These are phyloP conservation scores for Anolis sagrei DNA, from an alignment of 2,113 vertebrate genomes.

Conservation along the genomic window DNA sequence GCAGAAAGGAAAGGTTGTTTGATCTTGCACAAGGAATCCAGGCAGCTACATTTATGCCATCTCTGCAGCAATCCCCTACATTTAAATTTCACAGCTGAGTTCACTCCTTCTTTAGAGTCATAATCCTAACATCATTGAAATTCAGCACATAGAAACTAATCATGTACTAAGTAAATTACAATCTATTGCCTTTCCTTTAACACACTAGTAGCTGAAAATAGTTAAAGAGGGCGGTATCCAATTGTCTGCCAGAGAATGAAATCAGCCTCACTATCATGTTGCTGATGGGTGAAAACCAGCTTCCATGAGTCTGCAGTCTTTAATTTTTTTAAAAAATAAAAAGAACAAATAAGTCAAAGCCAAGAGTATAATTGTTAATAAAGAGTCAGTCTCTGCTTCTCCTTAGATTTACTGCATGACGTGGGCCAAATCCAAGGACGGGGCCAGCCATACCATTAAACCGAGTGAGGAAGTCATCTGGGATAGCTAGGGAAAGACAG, in stretches of 20 bases:
- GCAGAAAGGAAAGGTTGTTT: background rate
- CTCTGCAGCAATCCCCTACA: background rate
- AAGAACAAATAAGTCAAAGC: background rate
- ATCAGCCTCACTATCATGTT: background rate
- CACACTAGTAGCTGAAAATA: background rate
- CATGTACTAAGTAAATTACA: fast-evolving
- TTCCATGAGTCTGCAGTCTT: background rate
- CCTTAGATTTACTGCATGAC: background rate
- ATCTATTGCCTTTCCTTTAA: background rate
- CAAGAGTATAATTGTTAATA: background rate
- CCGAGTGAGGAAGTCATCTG: too few species aligned
- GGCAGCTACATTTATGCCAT: background rate
- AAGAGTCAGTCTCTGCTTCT: background rate
- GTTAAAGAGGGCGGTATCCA: background rate
- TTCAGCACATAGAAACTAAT: background rate
- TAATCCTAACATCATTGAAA: background rate
- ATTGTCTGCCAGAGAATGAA: background rate
- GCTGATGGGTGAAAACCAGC: background rate
- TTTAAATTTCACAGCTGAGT: fast-evolving
- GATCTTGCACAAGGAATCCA: fast-evolving
- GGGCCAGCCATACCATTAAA: background rate
- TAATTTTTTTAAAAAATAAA: background rate
- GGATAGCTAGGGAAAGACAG: too few species aligned
- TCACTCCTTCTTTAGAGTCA: background rate
- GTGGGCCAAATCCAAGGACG: background rate